Evolutionary conservation across 1,140 invertebrate genomes (phyloP).

Genomic region (Lepidostoma basale): DNA sequence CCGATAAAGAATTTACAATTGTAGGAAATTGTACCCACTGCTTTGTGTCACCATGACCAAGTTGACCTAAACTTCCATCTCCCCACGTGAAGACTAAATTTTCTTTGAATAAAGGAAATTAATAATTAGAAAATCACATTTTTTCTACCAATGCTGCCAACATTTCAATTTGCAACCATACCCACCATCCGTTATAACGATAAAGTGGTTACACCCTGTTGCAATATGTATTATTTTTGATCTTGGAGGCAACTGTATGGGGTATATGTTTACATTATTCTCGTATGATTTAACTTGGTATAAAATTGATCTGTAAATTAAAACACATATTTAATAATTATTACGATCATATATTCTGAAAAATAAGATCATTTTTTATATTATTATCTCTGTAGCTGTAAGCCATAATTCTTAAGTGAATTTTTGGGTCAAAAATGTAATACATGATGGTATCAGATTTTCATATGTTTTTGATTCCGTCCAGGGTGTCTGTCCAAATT

Average conservation of each 20-base stretch:
- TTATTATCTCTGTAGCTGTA: background rate
- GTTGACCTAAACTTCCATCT: conserved; percentile 69
- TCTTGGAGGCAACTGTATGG: conserved; percentile 63
- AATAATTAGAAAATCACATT: background rate
- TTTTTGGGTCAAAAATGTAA: too few species aligned
- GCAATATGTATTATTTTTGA: conserved; percentile 63
- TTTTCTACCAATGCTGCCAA: too few species aligned
- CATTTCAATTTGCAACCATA: too few species aligned
- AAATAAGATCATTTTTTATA: background rate
- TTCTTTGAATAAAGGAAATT: conserved; percentile 29
- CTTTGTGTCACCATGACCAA: conserved; percentile 68
- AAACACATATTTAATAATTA: background rate
- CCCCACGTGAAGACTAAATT: conserved; percentile 76
- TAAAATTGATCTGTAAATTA: conserved; percentile 61
- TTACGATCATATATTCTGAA: background rate
- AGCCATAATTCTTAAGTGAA: background rate
- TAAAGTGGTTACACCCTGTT: conserved; percentile 70
- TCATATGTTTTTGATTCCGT: too few species aligned
- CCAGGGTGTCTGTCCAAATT: too few species aligned
- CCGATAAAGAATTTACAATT: conserved; percentile 65
- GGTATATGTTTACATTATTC: conserved; percentile 60
- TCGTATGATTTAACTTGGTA: conserved; percentile 65
- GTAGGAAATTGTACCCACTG: conserved; percentile 62
- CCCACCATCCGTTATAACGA: conserved; percentile 68
- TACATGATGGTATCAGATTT: too few species aligned